phyloP scores from a whole-genome alignment of 2,888 invertebrate genomes.

The Dicyrtomina minuta region DNA sequence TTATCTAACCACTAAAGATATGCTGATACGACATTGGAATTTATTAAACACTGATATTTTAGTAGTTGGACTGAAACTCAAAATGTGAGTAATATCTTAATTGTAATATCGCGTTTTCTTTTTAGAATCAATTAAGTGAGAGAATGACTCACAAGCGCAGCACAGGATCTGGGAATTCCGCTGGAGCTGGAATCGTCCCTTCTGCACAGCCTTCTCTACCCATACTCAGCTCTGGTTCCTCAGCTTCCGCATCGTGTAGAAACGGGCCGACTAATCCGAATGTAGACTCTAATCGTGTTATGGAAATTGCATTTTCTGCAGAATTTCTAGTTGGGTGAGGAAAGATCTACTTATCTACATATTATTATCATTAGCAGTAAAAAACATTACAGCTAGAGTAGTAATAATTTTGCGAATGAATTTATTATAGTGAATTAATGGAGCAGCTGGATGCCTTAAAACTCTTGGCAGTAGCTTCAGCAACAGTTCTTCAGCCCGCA shows the following conservation, averaged over 20 bases:
- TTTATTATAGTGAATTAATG: constrained; percentile 17
- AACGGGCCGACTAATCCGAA: constrained; percentile 7
- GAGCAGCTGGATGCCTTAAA: constrained; percentile 20
- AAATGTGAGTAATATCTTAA: too few relatives aligned
- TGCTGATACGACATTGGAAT: too few relatives aligned
- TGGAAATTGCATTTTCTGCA: constrained; percentile 59
- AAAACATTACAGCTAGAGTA: too few relatives aligned
- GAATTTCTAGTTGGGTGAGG: constrained; percentile 25
- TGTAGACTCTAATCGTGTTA: constrained; percentile 63
- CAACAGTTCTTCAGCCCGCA: too few relatives aligned
- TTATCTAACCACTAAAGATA: neutral
- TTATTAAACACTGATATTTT: too few relatives aligned
- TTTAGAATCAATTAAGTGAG: constrained; percentile 18
- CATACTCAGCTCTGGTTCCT: neutral
- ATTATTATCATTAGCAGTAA: too few relatives aligned
- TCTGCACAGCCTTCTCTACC: neutral
- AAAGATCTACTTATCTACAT: too few relatives aligned
- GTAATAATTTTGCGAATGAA: neutral
- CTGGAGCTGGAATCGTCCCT: neutral
- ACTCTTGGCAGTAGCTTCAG: constrained; percentile 6
- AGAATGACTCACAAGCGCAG: neutral
- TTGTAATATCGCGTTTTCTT: too few relatives aligned
- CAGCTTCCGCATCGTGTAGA: neutral
- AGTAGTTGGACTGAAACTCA: too few relatives aligned
- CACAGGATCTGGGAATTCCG: neutral